phyloP scores from a whole-genome alignment of 2,797 vertebrate genomes.

The Gallirallus australis region DNA sequence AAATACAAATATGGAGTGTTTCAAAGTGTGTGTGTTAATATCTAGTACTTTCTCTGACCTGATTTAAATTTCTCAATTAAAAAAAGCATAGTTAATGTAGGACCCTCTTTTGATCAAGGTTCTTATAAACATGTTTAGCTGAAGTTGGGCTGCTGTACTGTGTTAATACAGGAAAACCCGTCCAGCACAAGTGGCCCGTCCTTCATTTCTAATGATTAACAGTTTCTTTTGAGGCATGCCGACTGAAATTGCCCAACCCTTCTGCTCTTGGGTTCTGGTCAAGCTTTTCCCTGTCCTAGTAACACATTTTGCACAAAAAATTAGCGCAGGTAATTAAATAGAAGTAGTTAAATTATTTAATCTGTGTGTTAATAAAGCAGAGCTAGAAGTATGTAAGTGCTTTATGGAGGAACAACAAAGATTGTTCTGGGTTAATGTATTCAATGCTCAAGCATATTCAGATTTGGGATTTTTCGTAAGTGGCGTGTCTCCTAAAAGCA shows the following conservation, averaged over 20 bases:
- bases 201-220: not conserved
- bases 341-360: not conserved
- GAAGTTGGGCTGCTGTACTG: not conserved
- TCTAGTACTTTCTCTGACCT: not conserved
- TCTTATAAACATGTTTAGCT: not conserved
- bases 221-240: not conserved
- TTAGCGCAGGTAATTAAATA: not conserved
- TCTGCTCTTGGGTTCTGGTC: not conserved
- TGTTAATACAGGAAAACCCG: not conserved
- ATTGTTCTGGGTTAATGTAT: not conserved
- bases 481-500: not conserved
- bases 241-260: not conserved
- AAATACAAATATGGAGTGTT: not conserved
- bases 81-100: not conserved
- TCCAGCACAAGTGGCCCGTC: not conserved
- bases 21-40: not conserved
- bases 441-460: not conserved
- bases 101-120: not conserved
- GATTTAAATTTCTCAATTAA: not conserved
- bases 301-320: not conserved
- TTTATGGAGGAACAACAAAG: not conserved
- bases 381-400: not conserved
- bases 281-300: not conserved
- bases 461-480: not conserved
- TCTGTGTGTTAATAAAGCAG: not conserved